Evolutionary conservation across 2,797 vertebrate genomes (phyloP), one percentile per base, ranked within the genome.

Genomic region (Mustela erminea): DNA sequence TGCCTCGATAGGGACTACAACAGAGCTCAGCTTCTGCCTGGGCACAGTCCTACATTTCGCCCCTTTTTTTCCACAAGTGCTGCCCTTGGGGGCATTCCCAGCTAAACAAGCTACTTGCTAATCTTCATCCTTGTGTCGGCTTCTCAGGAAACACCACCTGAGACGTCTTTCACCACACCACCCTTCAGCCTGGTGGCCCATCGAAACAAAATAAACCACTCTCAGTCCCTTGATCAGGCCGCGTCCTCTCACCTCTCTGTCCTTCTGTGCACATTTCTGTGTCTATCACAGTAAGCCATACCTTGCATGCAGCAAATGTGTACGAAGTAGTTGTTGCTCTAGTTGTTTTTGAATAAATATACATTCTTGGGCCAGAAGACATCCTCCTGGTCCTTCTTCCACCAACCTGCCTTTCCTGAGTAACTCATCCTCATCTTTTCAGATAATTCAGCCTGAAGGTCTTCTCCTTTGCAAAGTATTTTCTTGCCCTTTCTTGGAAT

Each of bases 171-270:
- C 32, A 27, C 32, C 64, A 54, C 0, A 10, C 58, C 1, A 13
- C 52, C 21, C 17, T 52, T 74, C 58, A 35, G 58, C n/a, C 35
- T 20, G 72, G 64, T 10, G 18, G 10, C 10, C 64, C 72, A 41
- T 38, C 43, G 23, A 43, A 81, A 74, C 29, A 54, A 58, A n/a
- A 62, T 2, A 2, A 9, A 29, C 15, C 21, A 1, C 13, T 66
- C n/a, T 46, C 12, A 7, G 18, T 11, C 68, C 46, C 66, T 9
- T 11, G 38, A 52, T 32, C 5, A 8, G 35, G 18, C n/a, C 68
- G 29, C 4, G 0, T 9, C 1, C 15, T 41, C 38, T 46, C 23
- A 27, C 13, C 5, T 41, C 58, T 32, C 0, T 27, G 17, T 14
- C 86, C 70, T 68, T 87, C 29, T 7, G 25, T 12, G 29, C 5